These are phyloP conservation scores for Fistularia commersonii DNA, from an alignment of 2,797 vertebrate species.

Conservation along the genomic window DNA sequence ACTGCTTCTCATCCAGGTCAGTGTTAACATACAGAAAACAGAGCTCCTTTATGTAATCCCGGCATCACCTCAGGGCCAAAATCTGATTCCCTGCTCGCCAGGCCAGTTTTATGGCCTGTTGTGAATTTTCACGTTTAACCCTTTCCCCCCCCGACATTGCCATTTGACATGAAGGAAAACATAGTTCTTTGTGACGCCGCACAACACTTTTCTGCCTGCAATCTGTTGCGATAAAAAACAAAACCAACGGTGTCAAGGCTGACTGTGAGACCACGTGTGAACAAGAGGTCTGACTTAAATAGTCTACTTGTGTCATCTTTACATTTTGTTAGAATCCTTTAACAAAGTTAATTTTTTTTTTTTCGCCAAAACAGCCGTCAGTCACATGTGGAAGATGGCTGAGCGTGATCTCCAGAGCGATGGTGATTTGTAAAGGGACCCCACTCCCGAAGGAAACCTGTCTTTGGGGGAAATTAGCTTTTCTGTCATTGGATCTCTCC, in stretches of 20 bases:
- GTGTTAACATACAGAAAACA: too few species aligned
- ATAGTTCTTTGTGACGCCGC: background rate
- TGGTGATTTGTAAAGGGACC: conserved; percentile 63
- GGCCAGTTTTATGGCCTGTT: conserved; percentile 74
- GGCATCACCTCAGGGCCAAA: too few species aligned
- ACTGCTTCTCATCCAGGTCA: too few species aligned
- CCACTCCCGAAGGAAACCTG: conserved; percentile 63
- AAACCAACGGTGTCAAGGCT: conserved; percentile 15
- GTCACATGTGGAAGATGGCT: conserved; percentile 51
- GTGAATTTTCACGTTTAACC: conserved; percentile 10
- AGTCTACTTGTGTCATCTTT: conserved; percentile 43
- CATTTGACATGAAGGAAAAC: conserved; percentile 18
- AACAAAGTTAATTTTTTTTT: too few species aligned
- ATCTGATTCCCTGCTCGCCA: conserved; percentile 6
- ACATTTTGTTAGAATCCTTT: too few species aligned
- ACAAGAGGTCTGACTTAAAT: conserved; percentile 62
- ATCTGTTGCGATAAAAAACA: conserved; percentile 22
- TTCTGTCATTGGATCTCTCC: conserved; percentile 63
- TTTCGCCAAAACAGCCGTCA: conserved; percentile 20
- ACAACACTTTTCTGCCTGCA: conserved; percentile 26
- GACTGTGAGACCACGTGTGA: conserved; percentile 46
- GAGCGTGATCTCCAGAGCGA: conserved; percentile 9
- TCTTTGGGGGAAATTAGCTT: conserved; percentile 53
- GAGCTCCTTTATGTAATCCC: too few species aligned
- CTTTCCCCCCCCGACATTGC: conserved; percentile 1